Conservation (phyloP, 2,888 invertebrate species). For the Agonopterix alstromeriana region DNA sequence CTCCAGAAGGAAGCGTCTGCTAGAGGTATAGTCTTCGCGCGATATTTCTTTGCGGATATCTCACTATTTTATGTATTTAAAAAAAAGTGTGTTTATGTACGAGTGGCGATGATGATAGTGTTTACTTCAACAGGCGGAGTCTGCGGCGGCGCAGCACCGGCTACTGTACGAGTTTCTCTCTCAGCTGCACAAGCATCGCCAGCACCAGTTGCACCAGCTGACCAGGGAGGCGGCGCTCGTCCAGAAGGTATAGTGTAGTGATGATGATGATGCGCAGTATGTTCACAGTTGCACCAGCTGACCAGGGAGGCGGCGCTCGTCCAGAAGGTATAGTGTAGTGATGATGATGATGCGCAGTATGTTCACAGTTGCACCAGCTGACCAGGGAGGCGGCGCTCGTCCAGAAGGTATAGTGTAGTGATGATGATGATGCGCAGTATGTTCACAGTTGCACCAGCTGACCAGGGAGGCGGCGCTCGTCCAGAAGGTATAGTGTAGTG, state of each 20-base stretch:
- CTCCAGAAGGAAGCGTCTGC: slow-evolving; percentile 1
- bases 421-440: too few species aligned
- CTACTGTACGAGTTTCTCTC: slow-evolving; percentile 90
- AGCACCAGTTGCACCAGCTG: slow-evolving; percentile 73
- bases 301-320: slow-evolving; percentile 84
- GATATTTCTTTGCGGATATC: too few species aligned
- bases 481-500: slow-evolving; percentile 23
- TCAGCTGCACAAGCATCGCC: slow-evolving; percentile 83
- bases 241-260: too few species aligned
- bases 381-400: slow-evolving; percentile 84
- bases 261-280: too few species aligned
- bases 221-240: slow-evolving; percentile 84
- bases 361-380: slow-evolving; percentile 77
- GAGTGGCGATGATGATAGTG: neutral
- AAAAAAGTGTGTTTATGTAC: too few species aligned
- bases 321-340: too few species aligned
- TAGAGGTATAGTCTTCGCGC: neutral
- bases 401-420: slow-evolving; percentile 23
- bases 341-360: too few species aligned
- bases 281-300: slow-evolving; percentile 77
- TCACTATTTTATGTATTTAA: too few species aligned
- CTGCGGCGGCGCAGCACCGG: slow-evolving; percentile 86
- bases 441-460: slow-evolving; percentile 77
- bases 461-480: slow-evolving; percentile 84
- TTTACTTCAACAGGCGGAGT: slow-evolving; percentile 78